These are phyloP conservation scores for Lota lota DNA, from an alignment of 2,113 vertebrate genomes.

Conservation along the genomic window DNA sequence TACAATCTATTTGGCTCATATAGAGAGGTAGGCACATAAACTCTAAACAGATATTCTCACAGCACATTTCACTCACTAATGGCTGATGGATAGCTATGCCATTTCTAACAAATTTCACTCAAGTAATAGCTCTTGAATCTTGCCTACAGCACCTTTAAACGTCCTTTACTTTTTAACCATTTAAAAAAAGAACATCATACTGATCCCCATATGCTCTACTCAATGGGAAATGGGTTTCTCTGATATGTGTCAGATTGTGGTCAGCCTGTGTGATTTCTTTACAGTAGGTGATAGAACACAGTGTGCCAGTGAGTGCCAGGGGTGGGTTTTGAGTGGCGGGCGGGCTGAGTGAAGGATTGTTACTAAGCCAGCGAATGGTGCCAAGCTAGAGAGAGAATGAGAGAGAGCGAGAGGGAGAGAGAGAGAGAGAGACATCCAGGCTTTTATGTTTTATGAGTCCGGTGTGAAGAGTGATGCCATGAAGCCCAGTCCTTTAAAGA, in stretches of 20 bases:
- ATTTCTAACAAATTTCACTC: too few relatives aligned
- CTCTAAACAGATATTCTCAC: too few relatives aligned
- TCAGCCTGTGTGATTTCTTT: slow-evolving; percentile 18
- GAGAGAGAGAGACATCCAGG: slow-evolving; percentile 31
- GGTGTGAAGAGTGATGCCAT: slow-evolving; percentile 47
- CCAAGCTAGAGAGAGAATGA: slow-evolving; percentile 35
- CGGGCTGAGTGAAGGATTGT: slow-evolving; percentile 32
- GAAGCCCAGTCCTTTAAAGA: slow-evolving; percentile 38
- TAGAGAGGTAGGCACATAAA: too few relatives aligned
- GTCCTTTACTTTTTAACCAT: neutral
- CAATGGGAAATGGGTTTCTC: neutral
- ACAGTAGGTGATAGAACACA: slow-evolving; percentile 14
- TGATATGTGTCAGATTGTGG: slow-evolving; percentile 10
- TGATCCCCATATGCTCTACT: neutral
- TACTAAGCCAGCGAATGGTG: slow-evolving; percentile 45
- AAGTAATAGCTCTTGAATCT: too few relatives aligned
- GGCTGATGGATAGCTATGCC: too few relatives aligned
- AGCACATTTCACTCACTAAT: too few relatives aligned
- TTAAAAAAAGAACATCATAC: slow-evolving; percentile 1
- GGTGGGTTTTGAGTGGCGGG: slow-evolving; percentile 30
- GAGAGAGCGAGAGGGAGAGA: slow-evolving; percentile 34
- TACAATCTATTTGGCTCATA: too few relatives aligned
- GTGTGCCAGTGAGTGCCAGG: slow-evolving; percentile 13
- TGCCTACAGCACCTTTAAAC: neutral
- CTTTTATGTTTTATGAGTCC: slow-evolving; percentile 60